Percentiles rank a stretch among this genome's conserved stretches.
Evolutionary conservation across 1,140 invertebrate genomes (phyloP).

Genomic region (Pogonomyrmex barbatus): DNA sequence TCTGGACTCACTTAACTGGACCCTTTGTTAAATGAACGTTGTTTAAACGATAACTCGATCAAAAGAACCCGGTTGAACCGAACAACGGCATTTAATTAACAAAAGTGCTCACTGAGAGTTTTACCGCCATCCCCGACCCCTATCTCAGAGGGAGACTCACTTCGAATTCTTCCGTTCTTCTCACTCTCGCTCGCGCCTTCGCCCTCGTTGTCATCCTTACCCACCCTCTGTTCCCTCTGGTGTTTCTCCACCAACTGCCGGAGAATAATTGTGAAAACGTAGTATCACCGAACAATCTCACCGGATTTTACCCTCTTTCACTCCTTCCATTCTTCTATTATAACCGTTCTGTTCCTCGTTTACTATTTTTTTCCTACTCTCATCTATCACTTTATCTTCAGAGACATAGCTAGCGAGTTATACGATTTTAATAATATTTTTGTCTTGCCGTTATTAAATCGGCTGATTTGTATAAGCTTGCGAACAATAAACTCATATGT

Average conservation of each 20-base stretch:
- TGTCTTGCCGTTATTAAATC: not conserved
- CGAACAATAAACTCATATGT: not conserved
- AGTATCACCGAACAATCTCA: conserved; percentile 57
- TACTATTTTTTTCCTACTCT: conserved; percentile 29
- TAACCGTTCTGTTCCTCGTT: conserved; percentile 58
- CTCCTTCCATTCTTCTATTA: conserved; percentile 57
- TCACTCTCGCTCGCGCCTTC: not conserved
- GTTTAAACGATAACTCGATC: conserved; percentile 85
- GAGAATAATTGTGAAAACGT: conserved; percentile 74
- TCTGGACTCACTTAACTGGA: conserved; percentile 74
- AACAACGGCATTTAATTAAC: conserved; percentile 85
- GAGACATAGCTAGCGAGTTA: not conserved
- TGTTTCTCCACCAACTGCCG: conserved; percentile 55
- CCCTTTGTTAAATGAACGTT: conserved; percentile 77
- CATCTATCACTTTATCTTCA: conserved; percentile 8
- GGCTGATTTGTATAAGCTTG: not conserved
- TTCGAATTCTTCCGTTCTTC: conserved; percentile 58
- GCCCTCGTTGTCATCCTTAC: not conserved
- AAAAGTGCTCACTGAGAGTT: conserved; percentile 83
- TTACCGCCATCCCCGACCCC: conserved; percentile 64
- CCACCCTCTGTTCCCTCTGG: conserved; percentile 42
- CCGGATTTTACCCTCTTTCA: conserved; percentile 24
- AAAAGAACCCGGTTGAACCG: conserved; percentile 82
- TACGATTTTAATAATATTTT: conserved; percentile 51
- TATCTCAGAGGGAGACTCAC: conserved; percentile 39